These are phyloP conservation scores for Podilymbus podiceps DNA, from an alignment of 2,113 vertebrate species.

Conservation along the genomic window DNA sequence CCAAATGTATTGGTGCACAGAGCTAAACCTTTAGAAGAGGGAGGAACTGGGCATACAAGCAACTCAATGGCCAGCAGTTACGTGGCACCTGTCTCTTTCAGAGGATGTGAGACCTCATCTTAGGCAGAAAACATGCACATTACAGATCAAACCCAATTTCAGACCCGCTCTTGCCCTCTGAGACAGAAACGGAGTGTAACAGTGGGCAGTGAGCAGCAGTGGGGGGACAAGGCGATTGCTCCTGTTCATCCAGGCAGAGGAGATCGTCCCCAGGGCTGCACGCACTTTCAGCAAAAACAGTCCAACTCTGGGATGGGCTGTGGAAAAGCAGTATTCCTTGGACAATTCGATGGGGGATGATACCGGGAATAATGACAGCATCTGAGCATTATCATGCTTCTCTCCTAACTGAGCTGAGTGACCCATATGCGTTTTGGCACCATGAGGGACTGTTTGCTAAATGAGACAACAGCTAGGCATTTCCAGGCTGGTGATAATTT, in stretches of 20 bases:
- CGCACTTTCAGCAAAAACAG: background rate
- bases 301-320: rapidly evolving
- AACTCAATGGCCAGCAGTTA: background rate
- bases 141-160: background rate
- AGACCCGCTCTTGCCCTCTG: background rate
- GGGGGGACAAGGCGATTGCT: background rate
- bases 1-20: background rate
- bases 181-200: background rate
- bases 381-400: background rate
- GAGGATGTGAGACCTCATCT: background rate
- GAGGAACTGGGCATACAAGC: background rate
- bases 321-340: background rate
- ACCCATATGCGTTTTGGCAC: background rate
- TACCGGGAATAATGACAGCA: background rate
- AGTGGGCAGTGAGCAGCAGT: rapidly evolving
- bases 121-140: background rate
- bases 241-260: background rate
- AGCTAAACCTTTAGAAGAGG: background rate
- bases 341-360: background rate
- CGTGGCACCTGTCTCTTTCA: background rate
- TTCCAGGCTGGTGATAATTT: background rate
- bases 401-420: background rate
- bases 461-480: background rate
- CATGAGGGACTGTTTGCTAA: background rate
- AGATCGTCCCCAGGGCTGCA: background rate